Conservation (phyloP, 2,888 invertebrate species). For the Apodemia zela region DNA sequence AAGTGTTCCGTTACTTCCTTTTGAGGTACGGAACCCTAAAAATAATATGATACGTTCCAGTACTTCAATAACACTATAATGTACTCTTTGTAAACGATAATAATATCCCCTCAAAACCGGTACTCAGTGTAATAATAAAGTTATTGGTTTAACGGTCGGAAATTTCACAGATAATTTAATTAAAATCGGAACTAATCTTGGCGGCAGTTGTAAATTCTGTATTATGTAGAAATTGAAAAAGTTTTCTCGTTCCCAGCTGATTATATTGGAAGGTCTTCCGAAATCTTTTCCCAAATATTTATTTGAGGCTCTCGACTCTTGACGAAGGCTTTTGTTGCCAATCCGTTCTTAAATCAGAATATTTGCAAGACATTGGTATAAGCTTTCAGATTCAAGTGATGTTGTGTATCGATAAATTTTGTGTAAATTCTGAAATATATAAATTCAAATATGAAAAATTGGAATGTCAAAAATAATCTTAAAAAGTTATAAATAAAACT, state of each 20-base stretch:
- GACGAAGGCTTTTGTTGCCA: conserved; percentile 24
- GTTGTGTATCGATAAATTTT: background rate
- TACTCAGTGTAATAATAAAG: conserved; percentile 12
- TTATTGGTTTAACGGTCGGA: conserved; percentile 13
- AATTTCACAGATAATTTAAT: conserved; percentile 42
- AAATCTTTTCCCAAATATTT: conserved; percentile 68
- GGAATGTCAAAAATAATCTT: too few species aligned
- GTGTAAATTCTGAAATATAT: background rate
- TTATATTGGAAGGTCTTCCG: conserved; percentile 54
- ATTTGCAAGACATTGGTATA: conserved; percentile 15
- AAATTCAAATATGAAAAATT: too few species aligned
- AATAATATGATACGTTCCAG: too few species aligned
- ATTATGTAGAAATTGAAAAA: conserved; percentile 73
- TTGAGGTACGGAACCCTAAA: too few species aligned
- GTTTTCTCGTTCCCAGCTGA: conserved; percentile 70
- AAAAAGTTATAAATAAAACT: too few species aligned
- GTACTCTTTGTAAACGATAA: background rate
- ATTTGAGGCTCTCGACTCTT: conserved; percentile 34
- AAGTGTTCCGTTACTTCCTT: too few species aligned
- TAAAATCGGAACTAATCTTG: conserved; percentile 56
- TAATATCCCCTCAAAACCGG: background rate
- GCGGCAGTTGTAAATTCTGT: conserved; percentile 45
- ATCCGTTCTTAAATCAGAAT: conserved; percentile 21
- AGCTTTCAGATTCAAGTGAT: background rate
- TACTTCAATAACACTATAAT: background rate